Percentiles rank a stretch among this genome's conserved stretches.
Evolutionary conservation across 2,113 vertebrate species (phyloP).

Genomic region (Lepus timidus): DNA sequence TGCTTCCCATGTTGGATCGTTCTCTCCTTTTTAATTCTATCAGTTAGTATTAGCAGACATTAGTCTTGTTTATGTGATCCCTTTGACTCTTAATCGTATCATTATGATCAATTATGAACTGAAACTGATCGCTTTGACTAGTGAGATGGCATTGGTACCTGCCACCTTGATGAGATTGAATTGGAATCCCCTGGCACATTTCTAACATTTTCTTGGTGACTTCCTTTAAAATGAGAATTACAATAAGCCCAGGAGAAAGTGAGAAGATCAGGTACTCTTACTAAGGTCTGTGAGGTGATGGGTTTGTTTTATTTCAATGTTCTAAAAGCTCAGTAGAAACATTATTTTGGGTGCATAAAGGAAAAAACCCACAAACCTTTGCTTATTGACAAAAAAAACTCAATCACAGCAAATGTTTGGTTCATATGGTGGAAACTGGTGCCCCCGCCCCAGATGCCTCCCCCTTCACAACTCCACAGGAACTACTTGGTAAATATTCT

Average conservation of each 20-base stretch:
- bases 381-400: not conserved
- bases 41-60: no score
- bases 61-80: no score
- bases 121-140: no score
- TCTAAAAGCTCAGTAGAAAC: slow-evolving; percentile 1
- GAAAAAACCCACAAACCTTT: not conserved
- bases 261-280: not conserved
- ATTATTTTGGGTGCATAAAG: not conserved
- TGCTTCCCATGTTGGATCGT: no score
- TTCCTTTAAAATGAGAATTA: not conserved
- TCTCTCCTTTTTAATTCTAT: no score
- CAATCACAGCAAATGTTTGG: not conserved
- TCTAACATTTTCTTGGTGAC: not conserved
- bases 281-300: not conserved
- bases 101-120: no score
- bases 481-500: not conserved
- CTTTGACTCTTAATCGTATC: no score
- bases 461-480: not conserved
- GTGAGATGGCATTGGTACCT: no score
- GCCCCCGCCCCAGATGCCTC: no score
- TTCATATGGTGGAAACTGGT: not conserved
- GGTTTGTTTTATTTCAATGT: not conserved
- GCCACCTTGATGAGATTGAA: no score
- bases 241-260: not conserved
- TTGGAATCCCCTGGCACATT: no score